phyloP scores from a whole-genome alignment of 2,888 invertebrate species.

The Cactoblastis cactorum region DNA sequence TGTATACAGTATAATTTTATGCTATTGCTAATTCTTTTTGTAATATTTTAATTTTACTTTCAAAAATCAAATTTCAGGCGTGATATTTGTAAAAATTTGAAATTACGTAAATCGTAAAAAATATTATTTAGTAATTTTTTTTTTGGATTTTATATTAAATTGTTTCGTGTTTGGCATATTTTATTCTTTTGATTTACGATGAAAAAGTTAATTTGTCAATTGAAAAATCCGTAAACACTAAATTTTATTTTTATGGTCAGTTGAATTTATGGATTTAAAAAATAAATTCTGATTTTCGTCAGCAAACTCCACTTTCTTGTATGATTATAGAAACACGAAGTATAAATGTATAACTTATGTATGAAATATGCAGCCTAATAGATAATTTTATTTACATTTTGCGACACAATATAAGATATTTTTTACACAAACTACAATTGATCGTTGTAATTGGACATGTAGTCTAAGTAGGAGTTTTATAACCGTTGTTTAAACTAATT shows the following conservation, averaged over 20 bases:
- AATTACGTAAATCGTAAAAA: no score
- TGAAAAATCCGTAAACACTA: not conserved
- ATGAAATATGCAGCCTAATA: not conserved
- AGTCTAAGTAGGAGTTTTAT: not conserved
- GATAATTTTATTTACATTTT: slow-evolving; percentile 3
- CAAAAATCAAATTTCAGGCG: no score
- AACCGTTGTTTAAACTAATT: not conserved
- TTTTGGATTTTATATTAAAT: no score
- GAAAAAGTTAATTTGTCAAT: not conserved
- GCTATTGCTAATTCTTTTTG: no score
- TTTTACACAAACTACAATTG: not conserved
- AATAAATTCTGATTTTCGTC: not conserved
- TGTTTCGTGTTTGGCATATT: no score
- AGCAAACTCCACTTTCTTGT: not conserved
- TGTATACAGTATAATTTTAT: no score
- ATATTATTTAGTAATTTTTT: no score
- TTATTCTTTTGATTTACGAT: no score
- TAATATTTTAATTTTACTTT: no score
- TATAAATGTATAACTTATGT: not conserved
- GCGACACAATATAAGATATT: slow-evolving; percentile 8
- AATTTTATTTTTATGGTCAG: slow-evolving; percentile 13
- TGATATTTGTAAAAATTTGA: no score
- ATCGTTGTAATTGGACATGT: not conserved
- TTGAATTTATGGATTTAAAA: not conserved
- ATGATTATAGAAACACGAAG: not conserved